Percentiles rank a stretch among this genome's conserved stretches.
Evolutionary conservation across 2,113 vertebrate genomes (phyloP).

Genomic region (Falcunculus frontatus): DNA sequence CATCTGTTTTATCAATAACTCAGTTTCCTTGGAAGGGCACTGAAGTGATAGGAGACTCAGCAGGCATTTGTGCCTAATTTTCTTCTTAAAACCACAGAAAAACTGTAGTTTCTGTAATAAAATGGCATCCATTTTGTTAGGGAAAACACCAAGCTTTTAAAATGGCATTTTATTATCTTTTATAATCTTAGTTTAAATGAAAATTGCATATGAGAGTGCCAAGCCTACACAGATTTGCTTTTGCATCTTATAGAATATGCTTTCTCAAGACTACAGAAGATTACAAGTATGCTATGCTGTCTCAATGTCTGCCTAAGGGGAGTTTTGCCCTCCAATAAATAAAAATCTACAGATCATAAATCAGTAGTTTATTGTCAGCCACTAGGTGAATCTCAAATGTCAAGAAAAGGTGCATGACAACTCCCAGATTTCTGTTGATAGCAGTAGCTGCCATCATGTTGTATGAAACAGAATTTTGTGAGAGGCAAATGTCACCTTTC

Average conservation of each 20-base stretch:
- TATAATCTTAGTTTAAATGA: conserved; percentile 6
- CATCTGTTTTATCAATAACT: background rate
- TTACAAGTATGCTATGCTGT: background rate
- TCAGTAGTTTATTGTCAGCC: conserved; percentile 32
- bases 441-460: background rate
- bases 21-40: background rate
- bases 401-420: conserved; percentile 30
- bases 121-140: background rate
- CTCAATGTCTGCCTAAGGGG: conserved; percentile 26
- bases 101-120: background rate
- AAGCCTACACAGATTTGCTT: background rate
- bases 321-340: conserved; percentile 47
- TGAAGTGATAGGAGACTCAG: background rate
- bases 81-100: background rate
- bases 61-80: background rate
- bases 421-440: conserved; percentile 29
- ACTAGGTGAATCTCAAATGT: conserved; percentile 59
- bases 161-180: background rate
- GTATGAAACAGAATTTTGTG: background rate
- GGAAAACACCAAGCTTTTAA: background rate
- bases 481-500: conserved; percentile 32
- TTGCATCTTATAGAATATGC: conserved; percentile 5
- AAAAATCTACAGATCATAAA: conserved; percentile 32
- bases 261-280: background rate
- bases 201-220: background rate